These are phyloP conservation scores for Calliopum simillimum DNA, from an alignment of 2,888 invertebrate species.

Conservation along the genomic window DNA sequence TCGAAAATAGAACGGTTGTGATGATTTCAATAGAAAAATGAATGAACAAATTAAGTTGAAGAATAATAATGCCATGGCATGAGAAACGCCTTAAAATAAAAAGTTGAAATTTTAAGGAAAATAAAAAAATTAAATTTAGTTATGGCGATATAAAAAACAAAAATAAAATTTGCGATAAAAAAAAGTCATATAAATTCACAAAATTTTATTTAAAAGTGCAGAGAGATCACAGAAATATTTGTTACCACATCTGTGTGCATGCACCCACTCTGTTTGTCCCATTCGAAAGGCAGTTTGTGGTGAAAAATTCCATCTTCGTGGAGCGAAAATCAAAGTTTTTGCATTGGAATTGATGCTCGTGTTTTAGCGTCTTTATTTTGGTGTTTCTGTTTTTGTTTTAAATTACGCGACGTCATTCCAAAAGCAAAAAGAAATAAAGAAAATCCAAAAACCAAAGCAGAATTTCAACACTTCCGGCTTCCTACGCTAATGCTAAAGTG, in stretches of 20 bases:
- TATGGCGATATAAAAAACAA: not conserved
- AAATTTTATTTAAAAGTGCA: not conserved
- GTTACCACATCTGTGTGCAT: too few species aligned
- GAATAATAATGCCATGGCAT: not conserved
- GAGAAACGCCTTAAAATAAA: constrained; percentile 30
- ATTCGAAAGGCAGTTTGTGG: too few species aligned
- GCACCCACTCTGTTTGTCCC: too few species aligned
- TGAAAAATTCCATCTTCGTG: too few species aligned
- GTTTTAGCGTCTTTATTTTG: too few species aligned
- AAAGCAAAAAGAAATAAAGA: not conserved
- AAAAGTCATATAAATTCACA: not conserved
- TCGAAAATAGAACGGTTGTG: not conserved
- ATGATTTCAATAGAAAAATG: not conserved
- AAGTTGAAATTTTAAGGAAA: not conserved
- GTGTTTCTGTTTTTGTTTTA: too few species aligned
- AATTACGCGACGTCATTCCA: not conserved
- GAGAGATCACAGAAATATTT: too few species aligned
- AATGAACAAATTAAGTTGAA: not conserved
- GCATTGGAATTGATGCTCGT: too few species aligned
- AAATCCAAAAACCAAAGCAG: not conserved
- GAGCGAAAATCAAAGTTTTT: too few species aligned
- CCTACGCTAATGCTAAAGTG: not conserved
- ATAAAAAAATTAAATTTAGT: not conserved
- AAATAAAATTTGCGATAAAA: not conserved
- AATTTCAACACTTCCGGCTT: not conserved